phyloP scores from a whole-genome alignment of 2,888 invertebrate species.

The Stenolophus ochropezus region DNA sequence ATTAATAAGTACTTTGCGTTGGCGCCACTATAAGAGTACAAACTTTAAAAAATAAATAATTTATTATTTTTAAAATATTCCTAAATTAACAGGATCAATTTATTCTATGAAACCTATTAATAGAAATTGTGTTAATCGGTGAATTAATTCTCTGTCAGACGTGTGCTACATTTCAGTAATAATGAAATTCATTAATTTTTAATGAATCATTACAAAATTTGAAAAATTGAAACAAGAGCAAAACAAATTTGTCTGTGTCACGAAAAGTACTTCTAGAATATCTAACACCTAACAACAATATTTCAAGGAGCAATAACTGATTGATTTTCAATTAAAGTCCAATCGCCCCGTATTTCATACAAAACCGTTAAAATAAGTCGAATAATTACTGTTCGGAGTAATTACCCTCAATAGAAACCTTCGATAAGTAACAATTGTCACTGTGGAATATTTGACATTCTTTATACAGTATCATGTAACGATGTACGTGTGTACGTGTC shows the following conservation, averaged over 20 bases:
- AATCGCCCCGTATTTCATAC: constrained; percentile 32
- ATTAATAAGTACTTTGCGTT: too few relatives aligned
- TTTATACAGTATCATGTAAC: constrained; percentile 20
- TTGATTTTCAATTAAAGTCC: constrained; percentile 37
- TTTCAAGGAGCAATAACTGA: neutral
- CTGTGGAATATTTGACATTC: constrained; percentile 14
- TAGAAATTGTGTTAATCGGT: too few relatives aligned
- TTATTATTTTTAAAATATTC: too few relatives aligned
- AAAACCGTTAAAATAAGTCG: constrained; percentile 23
- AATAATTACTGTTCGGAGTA: constrained; percentile 5
- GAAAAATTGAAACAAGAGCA: neutral
- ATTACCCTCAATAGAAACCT: constrained; percentile 19
- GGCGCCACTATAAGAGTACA: too few relatives aligned
- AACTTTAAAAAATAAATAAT: too few relatives aligned
- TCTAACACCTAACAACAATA: neutral
- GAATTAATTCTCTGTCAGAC: too few relatives aligned
- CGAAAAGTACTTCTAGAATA: neutral
- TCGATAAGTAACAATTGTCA: constrained; percentile 1
- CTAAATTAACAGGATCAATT: too few relatives aligned
- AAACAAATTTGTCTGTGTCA: neutral
- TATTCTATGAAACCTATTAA: too few relatives aligned
- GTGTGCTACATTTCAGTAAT: too few relatives aligned
- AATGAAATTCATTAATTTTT: neutral
- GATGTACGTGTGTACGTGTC: neutral
- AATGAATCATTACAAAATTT: neutral